phyloP scores from a whole-genome alignment of 92 coral and sea anemone species.

The Ricordea florida region DNA sequence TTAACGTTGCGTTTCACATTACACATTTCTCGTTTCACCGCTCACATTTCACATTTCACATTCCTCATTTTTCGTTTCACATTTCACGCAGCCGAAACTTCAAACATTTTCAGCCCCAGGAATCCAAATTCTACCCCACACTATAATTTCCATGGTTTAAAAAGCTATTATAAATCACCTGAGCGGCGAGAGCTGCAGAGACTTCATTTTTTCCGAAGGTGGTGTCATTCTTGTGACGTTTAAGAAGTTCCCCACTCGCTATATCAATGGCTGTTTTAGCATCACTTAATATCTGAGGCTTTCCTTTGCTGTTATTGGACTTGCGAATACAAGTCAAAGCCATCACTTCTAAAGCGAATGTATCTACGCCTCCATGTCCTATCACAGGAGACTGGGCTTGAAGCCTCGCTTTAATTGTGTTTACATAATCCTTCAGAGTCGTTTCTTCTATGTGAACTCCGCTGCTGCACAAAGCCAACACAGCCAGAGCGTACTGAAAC shows the following conservation, averaged over 20 bases:
- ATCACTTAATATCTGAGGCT: background rate
- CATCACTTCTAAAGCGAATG: slow-evolving; percentile 63
- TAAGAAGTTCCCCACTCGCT: background rate
- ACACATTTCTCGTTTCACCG: too few species aligned
- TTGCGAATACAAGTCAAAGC: slow-evolving; percentile 74
- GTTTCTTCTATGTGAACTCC: slow-evolving; percentile 20
- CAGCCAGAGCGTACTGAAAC: slow-evolving; percentile 66
- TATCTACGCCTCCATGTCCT: slow-evolving; percentile 42
- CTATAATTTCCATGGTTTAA: background rate
- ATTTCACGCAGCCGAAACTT: too few species aligned
- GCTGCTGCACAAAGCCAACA: slow-evolving; percentile 70
- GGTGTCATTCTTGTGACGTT: background rate
- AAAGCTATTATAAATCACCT: background rate
- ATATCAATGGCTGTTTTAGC: background rate
- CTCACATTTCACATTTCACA: too few species aligned
- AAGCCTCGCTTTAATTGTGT: background rate
- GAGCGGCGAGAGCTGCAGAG: slow-evolving; percentile 7
- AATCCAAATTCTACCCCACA: background rate
- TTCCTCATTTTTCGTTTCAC: too few species aligned
- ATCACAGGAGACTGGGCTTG: background rate
- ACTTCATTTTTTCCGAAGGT: slow-evolving; percentile 1
- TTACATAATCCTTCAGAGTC: background rate
- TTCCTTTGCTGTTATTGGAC: background rate
- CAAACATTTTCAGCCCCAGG: too few species aligned
- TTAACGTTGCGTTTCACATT: too few species aligned